Base-by-base conservation (phyloP, 2,888 invertebrate species). In the Agrilus biguttatus region DNA sequence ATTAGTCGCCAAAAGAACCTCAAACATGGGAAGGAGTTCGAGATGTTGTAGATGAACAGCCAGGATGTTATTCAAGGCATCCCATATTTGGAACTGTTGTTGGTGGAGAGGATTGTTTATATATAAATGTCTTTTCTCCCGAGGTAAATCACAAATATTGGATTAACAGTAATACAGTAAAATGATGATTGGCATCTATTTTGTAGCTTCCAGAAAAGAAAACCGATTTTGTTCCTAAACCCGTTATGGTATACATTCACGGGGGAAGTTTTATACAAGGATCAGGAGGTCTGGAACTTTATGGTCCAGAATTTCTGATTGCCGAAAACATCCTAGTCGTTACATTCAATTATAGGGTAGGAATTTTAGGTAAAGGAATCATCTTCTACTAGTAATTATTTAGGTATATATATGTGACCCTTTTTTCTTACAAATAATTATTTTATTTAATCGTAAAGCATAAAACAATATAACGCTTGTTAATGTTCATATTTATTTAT, bases 61-160 rank as follows among this genome's bases (percentile, higher is more conserved):
- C 50, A 34, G 51, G 53, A 45, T 53, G 53, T 42, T 44, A 63
- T 42, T 66, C 68, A 44, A 51, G 53, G 2, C 57, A 64, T 49
- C 48, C 63, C n/a, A 55, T 49, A 14, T 57, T 60, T 39, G 50
- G 59, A 12, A 61, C 63, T 46, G 56, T 57, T 39, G 57, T 68
- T 8, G 73, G 73, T 17, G 58, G 62, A 2, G 74, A 74, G 54
- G 71, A 74, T 53, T 74, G 73, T 47, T 8, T 23, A 8, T 23
- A 23, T 23, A 8, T 23, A 23, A 23, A 23, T 8, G 23, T 23
- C 23, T 23, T 23, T 23, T 23, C 23, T 23, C 23, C 23, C 7
- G 23, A 23, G 23, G 23, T 23, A 23, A 23, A 42, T 33, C 41
- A 19, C 41, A 41, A 35, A 39, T 19, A 10, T 39, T 3, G 4